Evolutionary conservation across 1,140 invertebrate species (phyloP), one percentile per base, ranked within the genome.

Genomic region (Drosophila mayri): DNA sequence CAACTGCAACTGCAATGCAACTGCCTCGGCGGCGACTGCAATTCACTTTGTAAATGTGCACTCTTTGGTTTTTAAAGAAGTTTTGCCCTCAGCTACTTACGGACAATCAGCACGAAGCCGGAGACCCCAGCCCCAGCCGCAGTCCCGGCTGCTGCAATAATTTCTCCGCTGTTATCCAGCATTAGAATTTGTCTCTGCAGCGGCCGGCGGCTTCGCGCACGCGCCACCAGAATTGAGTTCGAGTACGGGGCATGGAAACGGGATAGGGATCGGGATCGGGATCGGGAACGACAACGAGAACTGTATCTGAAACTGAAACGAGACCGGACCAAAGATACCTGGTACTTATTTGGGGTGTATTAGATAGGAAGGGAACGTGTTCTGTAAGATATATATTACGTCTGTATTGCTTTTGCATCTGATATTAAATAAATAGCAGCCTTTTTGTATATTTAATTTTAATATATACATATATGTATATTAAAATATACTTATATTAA

Each of bases 31-130:
- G 30, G 38, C 40, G 30, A 50, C 73, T 68, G 57, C 74, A 68
- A 76, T 79, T 78, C 66, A 70, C 75, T 78, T 73, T 79, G 60
- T 79, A 66, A 79, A 79, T 79, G 60, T 59, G 47, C 66, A 71
- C 44, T 71, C 58, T 78, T 63, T 54, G 58, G 60, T 60, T 76
- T 76, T 71, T 61, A 40, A 44, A 67, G 43, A 74, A 82, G 75
- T 82, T 74, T 76, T 83, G 84, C 84, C 85, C 84, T 90, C 85
- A 87, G 84, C 84, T 87, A 87, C 80, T 87, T 90, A 90, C 81
- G 77, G 85, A 90, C 84, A 87, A 87, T 87, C 84, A 87, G 84
- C 80, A 87, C 76, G 77, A 84, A 77, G 73, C 64, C 81, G 49
- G 22, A 71, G 54, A 58, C 40, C 71, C 37, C 61, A 49, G 43